Evolutionary conservation across 2,113 vertebrate species (phyloP).

Genomic region (Brevimyrus niger): DNA sequence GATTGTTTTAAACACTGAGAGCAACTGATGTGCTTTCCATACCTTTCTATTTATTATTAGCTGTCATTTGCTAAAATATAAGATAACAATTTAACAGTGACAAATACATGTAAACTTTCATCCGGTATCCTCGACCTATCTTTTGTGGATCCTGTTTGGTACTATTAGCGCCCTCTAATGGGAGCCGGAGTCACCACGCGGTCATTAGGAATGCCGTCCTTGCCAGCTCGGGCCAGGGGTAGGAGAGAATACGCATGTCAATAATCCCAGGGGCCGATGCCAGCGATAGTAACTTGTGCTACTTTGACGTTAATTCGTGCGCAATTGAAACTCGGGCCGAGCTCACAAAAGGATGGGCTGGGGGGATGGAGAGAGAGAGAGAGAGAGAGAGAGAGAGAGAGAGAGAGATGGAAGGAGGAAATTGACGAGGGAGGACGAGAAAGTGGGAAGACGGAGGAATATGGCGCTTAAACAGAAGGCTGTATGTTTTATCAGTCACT

Average conservation of each 20-base stretch:
- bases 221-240: constrained; percentile 41
- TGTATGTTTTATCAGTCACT: constrained; percentile 81
- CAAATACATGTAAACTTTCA: not conserved
- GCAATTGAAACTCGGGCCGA: constrained; percentile 49
- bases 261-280: constrained; percentile 58
- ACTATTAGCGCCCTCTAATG: constrained; percentile 71
- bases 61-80: not conserved
- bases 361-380: not conserved
- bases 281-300: constrained; percentile 59
- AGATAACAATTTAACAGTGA: not conserved
- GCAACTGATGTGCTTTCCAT: not conserved
- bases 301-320: constrained; percentile 37
- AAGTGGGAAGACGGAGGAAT: constrained; percentile 59
- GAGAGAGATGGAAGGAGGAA: constrained; percentile 41
- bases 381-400: constrained; percentile 21
- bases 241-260: constrained; percentile 42
- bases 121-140: not conserved
- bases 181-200: constrained; percentile 41
- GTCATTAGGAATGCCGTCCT: constrained; percentile 31
- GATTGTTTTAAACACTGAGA: not conserved
- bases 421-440: constrained; percentile 36
- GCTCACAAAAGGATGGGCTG: constrained; percentile 31
- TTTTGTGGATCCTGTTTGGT: constrained; percentile 21
- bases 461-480: constrained; percentile 77
- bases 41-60: not conserved